These are phyloP conservation scores for Pseudolaguvia tuberculata DNA, from an alignment of 2,113 vertebrate species.

Conservation along the genomic window DNA sequence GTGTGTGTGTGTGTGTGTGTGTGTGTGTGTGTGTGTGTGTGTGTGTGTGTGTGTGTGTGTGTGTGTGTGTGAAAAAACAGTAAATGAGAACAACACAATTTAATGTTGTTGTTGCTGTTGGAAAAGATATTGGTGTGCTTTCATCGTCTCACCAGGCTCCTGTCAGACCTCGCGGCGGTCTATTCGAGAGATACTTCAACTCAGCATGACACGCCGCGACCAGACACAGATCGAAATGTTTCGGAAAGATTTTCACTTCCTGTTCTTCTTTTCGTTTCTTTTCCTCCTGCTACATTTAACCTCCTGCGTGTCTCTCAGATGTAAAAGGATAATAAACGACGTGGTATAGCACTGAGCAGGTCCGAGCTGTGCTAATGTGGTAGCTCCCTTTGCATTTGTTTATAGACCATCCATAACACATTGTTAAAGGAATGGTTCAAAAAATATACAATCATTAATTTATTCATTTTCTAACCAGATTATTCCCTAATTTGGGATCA, in stretches of 20 bases:
- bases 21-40: no score
- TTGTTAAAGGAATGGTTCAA: no score
- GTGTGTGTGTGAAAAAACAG: not conserved
- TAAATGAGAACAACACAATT: not conserved
- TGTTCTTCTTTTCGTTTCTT: not conserved
- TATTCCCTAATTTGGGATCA: no score
- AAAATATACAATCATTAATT: no score
- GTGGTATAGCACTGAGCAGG: not conserved
- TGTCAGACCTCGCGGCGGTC: not conserved
- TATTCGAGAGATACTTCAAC: not conserved
- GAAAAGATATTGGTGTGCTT: not conserved
- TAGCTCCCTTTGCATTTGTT: no score
- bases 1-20: no score
- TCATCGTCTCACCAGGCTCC: not conserved
- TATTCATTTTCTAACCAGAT: no score
- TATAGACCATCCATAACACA: no score
- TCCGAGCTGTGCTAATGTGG: not conserved
- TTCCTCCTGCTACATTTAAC: not conserved
- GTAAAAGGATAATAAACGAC: not conserved
- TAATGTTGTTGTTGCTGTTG: not conserved
- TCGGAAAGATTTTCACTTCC: conserved; percentile 9
- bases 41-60: no score
- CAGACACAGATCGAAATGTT: conserved; percentile 35
- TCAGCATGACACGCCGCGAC: conserved; percentile 9
- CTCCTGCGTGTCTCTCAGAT: not conserved